These are phyloP conservation scores for Tortricodes alternella DNA, from an alignment of 2,888 invertebrate genomes.

Conservation along the genomic window DNA sequence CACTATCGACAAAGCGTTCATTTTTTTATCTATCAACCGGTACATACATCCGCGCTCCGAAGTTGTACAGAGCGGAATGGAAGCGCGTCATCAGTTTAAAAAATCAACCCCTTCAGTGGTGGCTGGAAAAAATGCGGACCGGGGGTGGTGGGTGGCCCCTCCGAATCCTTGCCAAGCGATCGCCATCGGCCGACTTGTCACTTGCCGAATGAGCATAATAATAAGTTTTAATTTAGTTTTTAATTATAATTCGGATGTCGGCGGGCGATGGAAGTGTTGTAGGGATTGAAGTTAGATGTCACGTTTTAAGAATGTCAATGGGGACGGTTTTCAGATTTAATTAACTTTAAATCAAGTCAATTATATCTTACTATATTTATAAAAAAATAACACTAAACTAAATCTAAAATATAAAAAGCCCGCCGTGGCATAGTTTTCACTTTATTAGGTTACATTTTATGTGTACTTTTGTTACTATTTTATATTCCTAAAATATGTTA, in stretches of 20 bases:
- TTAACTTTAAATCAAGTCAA: too few relatives aligned
- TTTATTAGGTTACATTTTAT: background rate
- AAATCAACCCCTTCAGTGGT: constrained; percentile 82
- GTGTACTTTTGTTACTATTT: too few relatives aligned
- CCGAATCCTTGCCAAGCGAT: constrained; percentile 82
- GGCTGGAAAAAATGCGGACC: constrained; percentile 76
- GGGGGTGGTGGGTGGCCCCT: constrained; percentile 69
- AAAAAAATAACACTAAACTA: too few relatives aligned
- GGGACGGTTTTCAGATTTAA: background rate
- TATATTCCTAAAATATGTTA: too few relatives aligned
- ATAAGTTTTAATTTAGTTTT: constrained; percentile 76
- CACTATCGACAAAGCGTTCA: constrained; percentile 77
- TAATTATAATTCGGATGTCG: constrained; percentile 47
- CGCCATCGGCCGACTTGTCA: constrained; percentile 78
- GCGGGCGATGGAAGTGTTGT: constrained; percentile 10
- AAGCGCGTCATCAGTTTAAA: constrained; percentile 84
- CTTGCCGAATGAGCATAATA: constrained; percentile 81
- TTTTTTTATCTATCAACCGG: constrained; percentile 74
- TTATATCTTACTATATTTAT: too few relatives aligned
- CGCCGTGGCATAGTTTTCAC: background rate
- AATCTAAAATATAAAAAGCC: too few relatives aligned
- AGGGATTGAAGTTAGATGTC: background rate
- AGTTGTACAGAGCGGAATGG: constrained; percentile 83
- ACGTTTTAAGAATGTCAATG: background rate
- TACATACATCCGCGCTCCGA: constrained; percentile 80